phyloP scores from a whole-genome alignment of 2,113 vertebrate species.

The Natator depressus region DNA sequence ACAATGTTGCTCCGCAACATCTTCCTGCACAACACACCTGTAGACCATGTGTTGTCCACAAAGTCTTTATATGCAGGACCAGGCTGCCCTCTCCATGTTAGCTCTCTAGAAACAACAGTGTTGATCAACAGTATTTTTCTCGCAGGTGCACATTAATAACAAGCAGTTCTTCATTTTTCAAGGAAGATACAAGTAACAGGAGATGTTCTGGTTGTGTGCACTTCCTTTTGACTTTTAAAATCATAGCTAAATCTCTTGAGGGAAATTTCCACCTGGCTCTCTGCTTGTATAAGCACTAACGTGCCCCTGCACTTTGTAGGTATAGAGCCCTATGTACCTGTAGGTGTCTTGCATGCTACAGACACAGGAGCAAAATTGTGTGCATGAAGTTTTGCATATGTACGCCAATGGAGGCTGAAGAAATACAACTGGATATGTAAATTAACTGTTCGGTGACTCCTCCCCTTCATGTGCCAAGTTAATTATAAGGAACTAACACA shows the following conservation, averaged over 20 bases:
- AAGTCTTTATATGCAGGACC: background rate
- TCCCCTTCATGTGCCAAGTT: background rate
- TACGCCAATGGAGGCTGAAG: background rate
- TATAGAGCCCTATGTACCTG: background rate
- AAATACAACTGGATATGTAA: background rate
- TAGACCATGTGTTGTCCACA: background rate
- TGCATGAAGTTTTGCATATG: background rate
- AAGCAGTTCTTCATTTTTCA: background rate
- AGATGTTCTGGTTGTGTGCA: background rate
- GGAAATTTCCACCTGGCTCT: background rate
- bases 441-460: background rate
- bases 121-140: background rate
- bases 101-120: background rate
- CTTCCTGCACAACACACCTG: background rate
- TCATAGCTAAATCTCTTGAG: background rate
- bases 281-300: background rate
- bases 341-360: background rate
- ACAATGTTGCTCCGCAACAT: background rate
- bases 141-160: background rate
- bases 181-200: background rate
- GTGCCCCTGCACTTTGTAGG: background rate
- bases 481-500: background rate
- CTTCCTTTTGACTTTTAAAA: background rate
- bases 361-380: background rate
- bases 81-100: background rate